Evolutionary conservation across 2,888 invertebrate species (phyloP), one percentile per base, ranked within the genome.

Genomic region (Lasius fuliginosus): DNA sequence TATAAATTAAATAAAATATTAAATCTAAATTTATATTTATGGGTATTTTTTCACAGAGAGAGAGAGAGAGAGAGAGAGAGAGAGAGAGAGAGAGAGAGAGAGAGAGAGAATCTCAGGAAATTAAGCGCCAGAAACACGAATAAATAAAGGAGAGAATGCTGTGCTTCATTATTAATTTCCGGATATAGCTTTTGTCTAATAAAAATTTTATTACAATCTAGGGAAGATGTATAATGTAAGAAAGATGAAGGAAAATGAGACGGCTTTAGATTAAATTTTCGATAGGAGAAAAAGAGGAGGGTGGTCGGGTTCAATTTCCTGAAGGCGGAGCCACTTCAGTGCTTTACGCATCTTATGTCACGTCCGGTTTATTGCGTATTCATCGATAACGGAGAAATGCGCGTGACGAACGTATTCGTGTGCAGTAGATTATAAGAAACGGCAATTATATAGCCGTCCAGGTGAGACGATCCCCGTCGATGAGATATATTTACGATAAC

Each of bases 371-470:
- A 58, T 77, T 68, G 56, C 68, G 68, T 68, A 68, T 77, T 68
- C 77, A 77, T 77, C 56, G 77, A 77, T 77, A 77, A 77, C 69
- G 40, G 33, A 64, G 56, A 77, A 77, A 58, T 77, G 23, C 42
- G 56, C 69, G 77, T 77, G 77, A 77, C 68, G 69, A 77, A 77
- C 56, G 42, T 58, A 69, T 69, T 77, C 56, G 56, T 58, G 53
- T 53, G n/a, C n/a, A 58, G 33, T 69, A 77, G 69, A 58, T 46
- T 77, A 30, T 77, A 77, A 77, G 58, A 77, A 77, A 58, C 30
- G 42, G 77, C 69, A 77, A 77, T 77, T 77, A 77, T 30, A 60
- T 77, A 33, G 56, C 56, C 77, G 56, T 42, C 77, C 56, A 42
- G 42, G 58, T 77, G 77, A 77, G 69, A 77, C 77, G 77, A 77